Evolutionary conservation across 2,888 invertebrate genomes (phyloP).

Genomic region (Oscheius sp.): DNA sequence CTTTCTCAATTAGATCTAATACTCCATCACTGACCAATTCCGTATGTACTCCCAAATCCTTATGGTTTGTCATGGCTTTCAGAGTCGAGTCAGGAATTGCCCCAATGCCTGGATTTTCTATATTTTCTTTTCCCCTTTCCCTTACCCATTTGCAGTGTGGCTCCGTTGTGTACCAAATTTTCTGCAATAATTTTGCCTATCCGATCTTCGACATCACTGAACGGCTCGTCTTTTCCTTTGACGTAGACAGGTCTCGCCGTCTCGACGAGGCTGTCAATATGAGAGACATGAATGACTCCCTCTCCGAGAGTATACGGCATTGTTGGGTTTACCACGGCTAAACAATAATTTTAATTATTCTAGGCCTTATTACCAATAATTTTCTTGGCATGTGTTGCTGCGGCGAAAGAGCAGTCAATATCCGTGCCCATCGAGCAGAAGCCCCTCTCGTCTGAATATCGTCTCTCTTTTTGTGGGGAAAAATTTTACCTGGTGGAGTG

Average conservation of each 20-base stretch:
- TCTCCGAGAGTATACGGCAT: slow-evolving; percentile 96
- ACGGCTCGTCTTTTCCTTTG: slow-evolving; percentile 1
- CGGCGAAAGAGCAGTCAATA: slow-evolving; percentile 90
- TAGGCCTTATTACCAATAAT: slow-evolving; percentile 82
- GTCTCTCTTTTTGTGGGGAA: neutral
- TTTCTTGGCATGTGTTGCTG: slow-evolving; percentile 84
- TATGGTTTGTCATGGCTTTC: slow-evolving; percentile 83
- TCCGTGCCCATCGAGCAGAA: slow-evolving; percentile 93
- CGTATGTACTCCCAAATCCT: slow-evolving; percentile 92
- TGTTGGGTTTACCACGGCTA: slow-evolving; percentile 82
- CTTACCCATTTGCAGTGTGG: slow-evolving; percentile 86
- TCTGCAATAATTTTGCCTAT: slow-evolving; percentile 81
- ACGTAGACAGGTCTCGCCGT: slow-evolving; percentile 45
- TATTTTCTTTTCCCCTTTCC: too few relatives aligned
- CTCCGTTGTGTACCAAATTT: slow-evolving; percentile 89
- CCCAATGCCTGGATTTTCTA: slow-evolving; percentile 80
- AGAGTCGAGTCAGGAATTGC: slow-evolving; percentile 94
- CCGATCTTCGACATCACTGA: slow-evolving; percentile 30
- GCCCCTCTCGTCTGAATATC: slow-evolving; percentile 84
- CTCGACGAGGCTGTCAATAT: slow-evolving; percentile 86
- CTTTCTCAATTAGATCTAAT: slow-evolving; percentile 85
- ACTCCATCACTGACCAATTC: slow-evolving; percentile 97
- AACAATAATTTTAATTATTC: neutral
- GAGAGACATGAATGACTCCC: slow-evolving; percentile 88
- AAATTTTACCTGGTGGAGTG: slow-evolving; percentile 44